Base-by-base conservation (phyloP, 2,113 vertebrate species). In the Pygoscelis antarcticus region DNA sequence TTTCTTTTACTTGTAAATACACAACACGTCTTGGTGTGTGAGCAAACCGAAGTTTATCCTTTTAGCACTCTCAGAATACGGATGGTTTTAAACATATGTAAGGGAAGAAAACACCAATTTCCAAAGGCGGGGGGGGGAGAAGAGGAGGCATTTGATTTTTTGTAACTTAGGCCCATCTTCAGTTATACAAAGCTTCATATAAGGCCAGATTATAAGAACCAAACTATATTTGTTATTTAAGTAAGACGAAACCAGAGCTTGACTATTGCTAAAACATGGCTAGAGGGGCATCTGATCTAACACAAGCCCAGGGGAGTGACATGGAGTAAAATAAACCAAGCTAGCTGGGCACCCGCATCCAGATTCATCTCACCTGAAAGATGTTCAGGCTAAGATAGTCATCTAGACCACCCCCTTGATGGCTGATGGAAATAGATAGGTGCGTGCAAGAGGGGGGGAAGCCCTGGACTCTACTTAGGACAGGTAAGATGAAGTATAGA, bases 91-190 rank as follows among this genome's bases (percentile, higher is more conserved):
- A 72, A 76, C 7, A 15, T 6, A n/a, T 0, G 6, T 1, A 11
- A 11, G 34, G 18, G 14, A 76, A 78, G 16, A 2, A 34, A 93
- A 17, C 19, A 76, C 7, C 36, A 11, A 5, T 15, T 83, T 80
- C 29, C 52, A 69, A 38, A n/a, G 51, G 1, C 0, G 3, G 10
- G 20, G 3, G 3, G 6, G 4, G 18, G 11, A 52, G 7, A 66
- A 8, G 11, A 55, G 20, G 25, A 15, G 2, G 21, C 2, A 26
- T 76, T 62, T 82, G n/a, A 55, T 71, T 92, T 57, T 79, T 82
- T 52, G 14, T 46, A 29, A 11, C 11, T 66, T 46, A 49, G 22
- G 27, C 13, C 32, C 27, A 29, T 80, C 79, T 65, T 87, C 72
- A 62, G 42, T 66, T 64, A 40, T 25, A 81, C 17, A 54, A 80